phyloP scores from a whole-genome alignment of 2,888 invertebrate genomes.

The Andricus quercusramuli region DNA sequence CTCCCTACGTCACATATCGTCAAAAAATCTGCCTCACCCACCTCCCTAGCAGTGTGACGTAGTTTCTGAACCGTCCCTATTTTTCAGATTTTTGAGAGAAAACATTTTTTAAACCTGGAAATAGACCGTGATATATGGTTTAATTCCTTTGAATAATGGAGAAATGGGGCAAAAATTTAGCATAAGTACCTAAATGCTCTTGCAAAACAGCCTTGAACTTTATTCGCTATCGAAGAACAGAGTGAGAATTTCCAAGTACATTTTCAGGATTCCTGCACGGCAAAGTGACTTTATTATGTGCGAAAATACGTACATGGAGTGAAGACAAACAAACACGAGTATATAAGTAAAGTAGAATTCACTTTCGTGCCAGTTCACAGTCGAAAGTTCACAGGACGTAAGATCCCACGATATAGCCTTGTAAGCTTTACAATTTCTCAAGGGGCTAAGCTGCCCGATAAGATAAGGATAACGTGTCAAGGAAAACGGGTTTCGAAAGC shows the following conservation, averaged over 20 bases:
- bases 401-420: slow-evolving; percentile 11
- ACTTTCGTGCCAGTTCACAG: slow-evolving; percentile 43
- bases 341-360: slow-evolving; percentile 36
- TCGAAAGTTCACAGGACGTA: slow-evolving; percentile 36
- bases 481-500: slow-evolving; percentile 13
- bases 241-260: slow-evolving; percentile 5
- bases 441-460: slow-evolving; percentile 19
- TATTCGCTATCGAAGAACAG: neutral
- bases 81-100: no score
- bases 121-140: neutral
- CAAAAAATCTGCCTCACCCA: no score
- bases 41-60: no score
- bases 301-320: slow-evolving; percentile 16
- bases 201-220: neutral
- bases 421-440: slow-evolving; percentile 28
- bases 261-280: slow-evolving; percentile 10
- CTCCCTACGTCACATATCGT: no score
- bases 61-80: no score
- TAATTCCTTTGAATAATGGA: neutral
- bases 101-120: no score
- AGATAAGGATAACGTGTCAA: slow-evolving; percentile 39
- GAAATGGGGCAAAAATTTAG: neutral
- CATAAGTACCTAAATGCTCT: neutral
- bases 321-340: neutral
- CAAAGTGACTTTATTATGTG: slow-evolving; percentile 23